These are phyloP conservation scores for Botia almorhae DNA, from an alignment of 2,797 vertebrate genomes.

Conservation along the genomic window DNA sequence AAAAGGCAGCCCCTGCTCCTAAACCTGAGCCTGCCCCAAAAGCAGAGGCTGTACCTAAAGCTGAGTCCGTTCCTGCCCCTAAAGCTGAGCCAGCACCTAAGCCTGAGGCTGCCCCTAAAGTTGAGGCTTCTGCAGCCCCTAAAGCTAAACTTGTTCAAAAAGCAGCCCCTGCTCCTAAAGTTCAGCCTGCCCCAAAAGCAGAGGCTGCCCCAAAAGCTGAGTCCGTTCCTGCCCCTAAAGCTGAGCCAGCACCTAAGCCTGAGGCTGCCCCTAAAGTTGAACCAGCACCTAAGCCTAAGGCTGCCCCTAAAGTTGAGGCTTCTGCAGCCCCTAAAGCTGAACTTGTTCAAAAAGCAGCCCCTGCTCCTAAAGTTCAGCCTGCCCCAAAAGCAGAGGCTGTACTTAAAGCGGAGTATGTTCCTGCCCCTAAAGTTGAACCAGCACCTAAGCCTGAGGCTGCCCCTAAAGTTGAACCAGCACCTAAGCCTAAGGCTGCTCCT, in stretches of 20 bases:
- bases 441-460: not conserved
- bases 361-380: conserved; percentile 27
- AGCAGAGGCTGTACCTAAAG: too few species aligned
- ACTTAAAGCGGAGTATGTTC: not conserved
- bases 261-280: conserved; percentile 10
- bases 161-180: not conserved
- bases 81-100: not conserved
- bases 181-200: not conserved
- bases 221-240: conserved; percentile 17
- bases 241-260: not conserved
- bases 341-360: too few species aligned
- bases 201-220: not conserved
- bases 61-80: not conserved
- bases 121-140: not conserved
- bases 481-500: not conserved
- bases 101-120: conserved; percentile 16
- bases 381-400: too few species aligned
- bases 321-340: not conserved
- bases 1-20: too few species aligned
- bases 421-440: not conserved
- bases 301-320: not conserved
- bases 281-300: conserved; percentile 43
- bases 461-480: conserved; percentile 12
- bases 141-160: too few species aligned
- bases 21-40: too few species aligned